These are phyloP conservation scores for Caranx melampygus DNA, from an alignment of 2,113 vertebrate genomes.

Conservation along the genomic window DNA sequence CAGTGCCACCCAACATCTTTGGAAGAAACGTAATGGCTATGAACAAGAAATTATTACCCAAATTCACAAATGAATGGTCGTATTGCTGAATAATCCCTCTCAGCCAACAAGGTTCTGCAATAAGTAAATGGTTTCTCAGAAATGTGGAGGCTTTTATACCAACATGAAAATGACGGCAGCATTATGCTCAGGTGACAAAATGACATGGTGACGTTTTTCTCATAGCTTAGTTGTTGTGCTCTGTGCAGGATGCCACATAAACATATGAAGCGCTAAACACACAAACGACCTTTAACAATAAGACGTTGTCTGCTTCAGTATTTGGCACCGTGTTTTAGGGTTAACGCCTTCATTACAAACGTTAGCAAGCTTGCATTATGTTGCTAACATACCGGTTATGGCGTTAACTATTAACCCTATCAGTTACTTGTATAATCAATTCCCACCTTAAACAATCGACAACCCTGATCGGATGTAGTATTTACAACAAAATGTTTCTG, in stretches of 20 bases:
- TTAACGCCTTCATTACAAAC: not conserved
- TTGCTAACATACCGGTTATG: not conserved
- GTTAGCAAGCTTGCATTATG: not conserved
- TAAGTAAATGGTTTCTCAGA: not conserved
- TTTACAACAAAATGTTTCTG: not conserved
- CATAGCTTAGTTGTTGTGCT: not conserved
- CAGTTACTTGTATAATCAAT: not conserved
- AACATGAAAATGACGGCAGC: too few relatives aligned
- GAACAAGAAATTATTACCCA: not conserved
- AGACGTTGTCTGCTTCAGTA: too few relatives aligned
- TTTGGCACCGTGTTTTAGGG: not conserved
- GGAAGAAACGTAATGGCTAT: not conserved
- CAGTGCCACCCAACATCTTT: not conserved
- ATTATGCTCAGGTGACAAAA: too few relatives aligned
- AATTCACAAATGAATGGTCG: not conserved
- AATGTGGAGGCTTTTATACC: not conserved
- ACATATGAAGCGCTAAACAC: not conserved
- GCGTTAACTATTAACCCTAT: not conserved
- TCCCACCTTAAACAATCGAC: not conserved
- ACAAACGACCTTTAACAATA: not conserved
- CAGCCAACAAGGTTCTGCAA: not conserved
- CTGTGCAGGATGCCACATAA: not conserved
- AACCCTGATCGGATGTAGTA: not conserved
- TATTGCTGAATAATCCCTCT: not conserved
- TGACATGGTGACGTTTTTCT: not conserved